Evolutionary conservation across 2,797 vertebrate genomes (phyloP), one percentile per base, ranked within the genome.

Genomic region (Ceryle rudis): DNA sequence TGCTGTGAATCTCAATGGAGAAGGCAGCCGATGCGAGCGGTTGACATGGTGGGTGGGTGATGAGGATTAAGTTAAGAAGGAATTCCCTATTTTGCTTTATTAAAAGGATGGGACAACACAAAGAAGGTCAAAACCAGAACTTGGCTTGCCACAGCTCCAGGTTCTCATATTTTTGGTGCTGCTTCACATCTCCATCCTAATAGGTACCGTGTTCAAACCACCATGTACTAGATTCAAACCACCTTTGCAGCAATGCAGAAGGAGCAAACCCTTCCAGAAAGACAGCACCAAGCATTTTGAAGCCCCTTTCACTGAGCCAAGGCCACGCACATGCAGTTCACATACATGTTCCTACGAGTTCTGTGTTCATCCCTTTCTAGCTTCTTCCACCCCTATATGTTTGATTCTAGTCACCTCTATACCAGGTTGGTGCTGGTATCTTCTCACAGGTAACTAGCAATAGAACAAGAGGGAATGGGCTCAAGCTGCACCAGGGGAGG

Each of bases 21-120:
- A 67, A 75, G 31, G 55, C 67, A 77, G 82, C 42, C 0, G 0
- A 55, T 1, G 3, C 52, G 18, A 23, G 35, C 37, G 83, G 62
- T 47, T n/a, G 44, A 42, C 33, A n/a, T 0, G 2, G 39, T 22
- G 29, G 39, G 69, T 0, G 0, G 15, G 15, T 42, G 49, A 51
- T 8, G 35, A 57, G 65, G 51, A 88, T 60, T 57, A 90, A 54
- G 79, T 79, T 61, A 51, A 78, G 78, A 85, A 14, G 55, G 66
- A 86, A 61, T 7, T 55, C 26, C 18, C 57, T 57, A 28, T 47
- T 46, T 61, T 16, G 26, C 46, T 69, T 66, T 49, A 47, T 71
- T 39, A 65, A 70, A 91, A 91, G 57, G 52, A 86, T 31, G n/a
- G 13, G 9, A 15, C 2, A 4, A 88, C 31, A 44, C 9, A 4